Evolutionary conservation across 1,140 invertebrate genomes (phyloP), one percentile per base, ranked within the genome.

Genomic region (Zaprionus lachaisei): DNA sequence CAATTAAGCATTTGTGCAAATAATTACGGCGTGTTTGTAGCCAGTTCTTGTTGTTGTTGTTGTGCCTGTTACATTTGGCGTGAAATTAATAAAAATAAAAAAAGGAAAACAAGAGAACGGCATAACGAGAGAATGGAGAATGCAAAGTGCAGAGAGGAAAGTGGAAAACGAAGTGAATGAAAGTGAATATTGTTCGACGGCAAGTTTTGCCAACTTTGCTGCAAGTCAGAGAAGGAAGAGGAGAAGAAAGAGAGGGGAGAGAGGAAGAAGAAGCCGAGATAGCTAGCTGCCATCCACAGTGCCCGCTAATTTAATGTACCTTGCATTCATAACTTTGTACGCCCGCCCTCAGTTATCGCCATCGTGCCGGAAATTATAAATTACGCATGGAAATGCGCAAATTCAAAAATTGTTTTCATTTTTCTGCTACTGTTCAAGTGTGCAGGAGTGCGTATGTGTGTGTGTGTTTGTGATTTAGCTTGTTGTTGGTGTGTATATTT

Each of bases 1-100:
- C 85, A 89, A 90, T 89, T 89, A 89, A 79, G 81, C 85, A 79
- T 81, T 89, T 84, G 81, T 79, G 78, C 84, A 90, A 89, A 89
- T 90, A 89, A 90, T 90, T 89, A 90, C 85, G 47, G 60, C 37
- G 44, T 70, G 75, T 80, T 74, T 68, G 38, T 41, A n/a, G 38
- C 6, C 15, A 1, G 15, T n/a, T 44, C 2, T 9, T n/a, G 15
- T 47, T 17, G n/a, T 17, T 17, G 41, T 44, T 44, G 41, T 44
- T 44, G 55, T 82, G 73, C 55, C 68, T 78, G 65, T 55, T 89
- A 74, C 38, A 87, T 87, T 89, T 72, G 70, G 71, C 81, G 84
- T 81, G 81, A 84, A 87, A 87, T 87, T 87, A 84, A 83, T 72
- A 73, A 75, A 73, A 69, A 58, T 12, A 61, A 22, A 31, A 31